Percentiles rank a stretch among this genome's conserved stretches.
Evolutionary conservation across 1,140 invertebrate genomes (phyloP).

Genomic region (Drosophila obscura): DNA sequence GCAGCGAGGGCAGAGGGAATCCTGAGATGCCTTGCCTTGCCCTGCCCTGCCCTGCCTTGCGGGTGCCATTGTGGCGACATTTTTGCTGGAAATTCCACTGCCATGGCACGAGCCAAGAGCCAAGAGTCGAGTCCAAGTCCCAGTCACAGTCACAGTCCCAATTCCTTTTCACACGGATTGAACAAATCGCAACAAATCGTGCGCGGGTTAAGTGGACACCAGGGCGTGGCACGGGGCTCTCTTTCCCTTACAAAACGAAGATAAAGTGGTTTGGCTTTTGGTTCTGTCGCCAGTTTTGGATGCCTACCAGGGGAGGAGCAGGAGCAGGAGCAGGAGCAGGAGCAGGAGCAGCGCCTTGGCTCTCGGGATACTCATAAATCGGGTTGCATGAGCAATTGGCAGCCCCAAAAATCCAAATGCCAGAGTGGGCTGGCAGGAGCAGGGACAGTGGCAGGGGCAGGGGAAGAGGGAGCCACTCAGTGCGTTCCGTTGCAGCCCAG

Average conservation of each 20-base stretch:
- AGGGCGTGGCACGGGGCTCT: background rate
- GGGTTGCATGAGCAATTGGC: conserved; percentile 61
- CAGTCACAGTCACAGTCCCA: background rate
- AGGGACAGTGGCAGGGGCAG: background rate
- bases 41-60: no score
- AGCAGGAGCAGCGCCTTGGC: conserved; percentile 1
- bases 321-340: no score
- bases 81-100: conserved; percentile 56
- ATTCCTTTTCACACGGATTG: conserved; percentile 33
- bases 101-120: conserved; percentile 50
- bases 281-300: conserved; percentile 43
- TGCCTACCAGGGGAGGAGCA: conserved; percentile 45
- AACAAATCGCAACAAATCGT: conserved; percentile 59
- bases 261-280: conserved; percentile 60
- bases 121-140: conserved; percentile 24
- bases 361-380: conserved; percentile 56
- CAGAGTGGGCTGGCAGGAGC: background rate
- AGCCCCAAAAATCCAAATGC: conserved; percentile 25
- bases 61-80: conserved; percentile 64
- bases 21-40: no score
- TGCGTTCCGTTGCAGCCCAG: conserved; percentile 55
- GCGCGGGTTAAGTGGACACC: conserved; percentile 28
- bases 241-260: conserved; percentile 37
- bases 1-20: background rate
- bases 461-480: conserved; percentile 62